Conservation (phyloP, 2,797 vertebrate genomes). For the Hylomyscus alleni region DNA sequence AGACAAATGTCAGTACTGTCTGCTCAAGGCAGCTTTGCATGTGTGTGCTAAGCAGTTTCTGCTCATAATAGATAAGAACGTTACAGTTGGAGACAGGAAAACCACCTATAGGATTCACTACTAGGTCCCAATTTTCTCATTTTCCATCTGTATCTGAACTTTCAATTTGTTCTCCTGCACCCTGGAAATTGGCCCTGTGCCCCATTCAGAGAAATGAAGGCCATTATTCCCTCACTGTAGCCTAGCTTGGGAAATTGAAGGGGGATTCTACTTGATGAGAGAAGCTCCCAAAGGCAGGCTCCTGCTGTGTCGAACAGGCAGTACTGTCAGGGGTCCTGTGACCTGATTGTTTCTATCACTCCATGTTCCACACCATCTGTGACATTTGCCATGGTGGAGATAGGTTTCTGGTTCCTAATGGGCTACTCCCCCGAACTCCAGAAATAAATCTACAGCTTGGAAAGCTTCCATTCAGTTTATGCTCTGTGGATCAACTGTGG, state of each 20-base stretch:
- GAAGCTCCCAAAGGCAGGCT: background rate
- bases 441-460: background rate
- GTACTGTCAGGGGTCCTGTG: background rate
- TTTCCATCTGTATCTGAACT: constrained; percentile 47
- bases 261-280: background rate
- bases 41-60: background rate
- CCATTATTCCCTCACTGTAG: background rate
- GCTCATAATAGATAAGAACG: background rate
- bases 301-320: background rate
- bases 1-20: background rate
- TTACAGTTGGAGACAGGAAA: background rate
- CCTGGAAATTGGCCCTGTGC: constrained; percentile 17
- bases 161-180: constrained; percentile 37
- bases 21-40: background rate
- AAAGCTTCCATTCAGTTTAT: background rate
- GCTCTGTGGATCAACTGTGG: background rate
- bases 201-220: background rate
- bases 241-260: background rate
- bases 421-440: background rate
- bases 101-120: background rate
- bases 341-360: background rate
- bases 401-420: background rate
- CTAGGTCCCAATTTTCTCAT: constrained; percentile 24
- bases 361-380: constrained; percentile 14
- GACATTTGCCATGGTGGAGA: background rate